Percentiles rank a stretch among this genome's conserved stretches.
Conservation (phyloP, 2,888 invertebrate genomes). For the Drosophila colorata region DNA sequence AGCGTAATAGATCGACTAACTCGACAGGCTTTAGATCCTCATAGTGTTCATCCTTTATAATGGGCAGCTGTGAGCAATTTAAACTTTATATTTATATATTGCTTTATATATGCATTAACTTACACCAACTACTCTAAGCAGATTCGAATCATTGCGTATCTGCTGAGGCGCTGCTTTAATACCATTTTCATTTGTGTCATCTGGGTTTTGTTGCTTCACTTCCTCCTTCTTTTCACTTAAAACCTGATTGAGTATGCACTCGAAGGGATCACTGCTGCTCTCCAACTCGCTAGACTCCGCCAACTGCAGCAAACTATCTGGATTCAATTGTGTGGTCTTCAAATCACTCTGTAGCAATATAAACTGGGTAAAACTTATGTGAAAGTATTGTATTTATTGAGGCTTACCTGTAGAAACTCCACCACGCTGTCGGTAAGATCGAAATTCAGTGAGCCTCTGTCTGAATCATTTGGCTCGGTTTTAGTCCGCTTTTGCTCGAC, state of each 20-base stretch:
- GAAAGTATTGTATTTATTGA: background rate
- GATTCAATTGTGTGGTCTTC: constrained; percentile 27
- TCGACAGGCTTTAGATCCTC: constrained; percentile 54
- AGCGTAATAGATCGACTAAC: constrained; percentile 41
- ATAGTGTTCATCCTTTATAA: constrained; percentile 35
- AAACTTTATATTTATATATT: background rate
- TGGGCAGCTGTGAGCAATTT: constrained; percentile 49
- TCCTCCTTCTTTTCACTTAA: constrained; percentile 3
- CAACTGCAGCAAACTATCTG: constrained; percentile 32
- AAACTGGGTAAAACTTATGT: background rate
- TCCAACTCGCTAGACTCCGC: constrained; percentile 4
- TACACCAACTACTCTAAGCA: constrained; percentile 53
- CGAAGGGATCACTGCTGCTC: constrained; percentile 3
- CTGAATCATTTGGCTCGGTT: constrained; percentile 1
- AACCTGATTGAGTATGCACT: constrained; percentile 33
- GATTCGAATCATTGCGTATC: constrained; percentile 14
- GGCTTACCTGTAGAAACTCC: constrained; percentile 48
- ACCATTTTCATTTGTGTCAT: background rate
- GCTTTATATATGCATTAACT: constrained; percentile 8
- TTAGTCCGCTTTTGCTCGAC: constrained; percentile 14
- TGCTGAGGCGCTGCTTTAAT: background rate
- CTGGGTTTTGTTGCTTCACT: background rate
- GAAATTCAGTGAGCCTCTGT: constrained; percentile 7
- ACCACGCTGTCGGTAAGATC: constrained; percentile 42
- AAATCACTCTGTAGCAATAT: constrained; percentile 34